Evolutionary conservation across 2,113 vertebrate genomes (phyloP).

Genomic region (Microcebus jonahi): DNA sequence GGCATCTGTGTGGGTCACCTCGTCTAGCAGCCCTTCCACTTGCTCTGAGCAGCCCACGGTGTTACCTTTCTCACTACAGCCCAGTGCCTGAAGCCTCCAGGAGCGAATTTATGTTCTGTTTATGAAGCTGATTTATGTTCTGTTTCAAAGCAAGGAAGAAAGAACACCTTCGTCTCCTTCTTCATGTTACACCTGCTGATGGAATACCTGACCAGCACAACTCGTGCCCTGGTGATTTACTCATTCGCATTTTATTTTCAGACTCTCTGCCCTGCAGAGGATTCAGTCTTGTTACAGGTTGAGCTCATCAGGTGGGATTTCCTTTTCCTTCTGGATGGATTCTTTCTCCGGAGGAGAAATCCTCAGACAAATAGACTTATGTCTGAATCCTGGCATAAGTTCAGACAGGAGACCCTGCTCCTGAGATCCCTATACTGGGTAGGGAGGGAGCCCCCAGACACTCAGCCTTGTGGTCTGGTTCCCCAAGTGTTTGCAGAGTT

Average conservation of each 20-base stretch:
- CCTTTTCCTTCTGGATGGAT: not conserved
- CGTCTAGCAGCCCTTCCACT: fast-evolving
- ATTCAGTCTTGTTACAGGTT: not conserved
- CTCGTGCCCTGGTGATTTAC: not conserved
- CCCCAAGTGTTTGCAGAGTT: not conserved
- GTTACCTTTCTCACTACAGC: not conserved
- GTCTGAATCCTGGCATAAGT: not conserved
- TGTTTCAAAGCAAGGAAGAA: not conserved
- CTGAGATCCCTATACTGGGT: not conserved
- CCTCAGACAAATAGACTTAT: not conserved
- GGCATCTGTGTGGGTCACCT: fast-evolving
- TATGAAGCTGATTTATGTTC: not conserved
- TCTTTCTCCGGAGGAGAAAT: not conserved
- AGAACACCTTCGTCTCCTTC: fast-evolving
- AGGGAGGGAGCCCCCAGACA: fast-evolving
- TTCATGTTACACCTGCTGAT: not conserved
- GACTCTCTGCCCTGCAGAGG: not conserved
- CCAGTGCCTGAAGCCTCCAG: too few relatives aligned
- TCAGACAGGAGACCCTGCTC: not conserved
- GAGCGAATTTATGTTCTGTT: not conserved
- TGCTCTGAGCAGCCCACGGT: not conserved
- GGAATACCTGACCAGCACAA: not conserved
- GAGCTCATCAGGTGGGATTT: not conserved
- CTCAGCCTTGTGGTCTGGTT: not conserved
- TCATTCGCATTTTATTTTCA: not conserved